Evolutionary conservation across 1,140 invertebrate species (phyloP).

Genomic region (Achroia grisella): DNA sequence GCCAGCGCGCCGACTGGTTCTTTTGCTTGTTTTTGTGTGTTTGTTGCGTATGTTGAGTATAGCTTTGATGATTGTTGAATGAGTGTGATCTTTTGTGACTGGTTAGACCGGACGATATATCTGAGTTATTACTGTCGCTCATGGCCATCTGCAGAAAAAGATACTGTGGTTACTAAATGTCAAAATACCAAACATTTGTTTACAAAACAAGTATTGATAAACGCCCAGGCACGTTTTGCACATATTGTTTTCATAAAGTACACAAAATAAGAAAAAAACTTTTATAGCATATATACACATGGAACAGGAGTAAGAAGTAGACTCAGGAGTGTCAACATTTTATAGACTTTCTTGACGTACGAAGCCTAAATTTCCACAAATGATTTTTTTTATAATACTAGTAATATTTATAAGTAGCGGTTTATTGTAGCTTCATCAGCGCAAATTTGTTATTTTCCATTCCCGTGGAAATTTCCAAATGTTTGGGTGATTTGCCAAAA

Average conservation of each 20-base stretch:
- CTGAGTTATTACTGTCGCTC: constrained; percentile 63
- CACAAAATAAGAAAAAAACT: constrained; percentile 10
- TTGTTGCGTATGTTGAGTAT: constrained; percentile 75
- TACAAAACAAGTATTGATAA: not conserved
- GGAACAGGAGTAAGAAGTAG: too few species aligned
- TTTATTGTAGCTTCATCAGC: too few species aligned
- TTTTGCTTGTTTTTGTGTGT: constrained; percentile 73
- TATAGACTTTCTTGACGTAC: too few species aligned
- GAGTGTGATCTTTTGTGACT: constrained; percentile 79
- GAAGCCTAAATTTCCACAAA: too few species aligned
- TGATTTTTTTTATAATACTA: too few species aligned
- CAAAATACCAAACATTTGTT: not conserved
- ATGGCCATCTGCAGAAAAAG: constrained; percentile 55
- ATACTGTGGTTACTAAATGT: constrained; percentile 4
- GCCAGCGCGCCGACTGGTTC: constrained; percentile 67
- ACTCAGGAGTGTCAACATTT: too few species aligned
- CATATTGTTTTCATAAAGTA: constrained; percentile 6
- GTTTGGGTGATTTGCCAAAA: too few species aligned
- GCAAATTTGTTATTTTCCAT: too few species aligned
- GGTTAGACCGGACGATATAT: constrained; percentile 50
- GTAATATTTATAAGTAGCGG: too few species aligned
- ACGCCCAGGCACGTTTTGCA: not conserved
- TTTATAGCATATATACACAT: not conserved
- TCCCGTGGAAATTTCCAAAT: too few species aligned
- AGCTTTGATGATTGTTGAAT: constrained; percentile 79